Evolutionary conservation across 1,140 invertebrate species (phyloP).

Genomic region (Saxidomus purpurata): DNA sequence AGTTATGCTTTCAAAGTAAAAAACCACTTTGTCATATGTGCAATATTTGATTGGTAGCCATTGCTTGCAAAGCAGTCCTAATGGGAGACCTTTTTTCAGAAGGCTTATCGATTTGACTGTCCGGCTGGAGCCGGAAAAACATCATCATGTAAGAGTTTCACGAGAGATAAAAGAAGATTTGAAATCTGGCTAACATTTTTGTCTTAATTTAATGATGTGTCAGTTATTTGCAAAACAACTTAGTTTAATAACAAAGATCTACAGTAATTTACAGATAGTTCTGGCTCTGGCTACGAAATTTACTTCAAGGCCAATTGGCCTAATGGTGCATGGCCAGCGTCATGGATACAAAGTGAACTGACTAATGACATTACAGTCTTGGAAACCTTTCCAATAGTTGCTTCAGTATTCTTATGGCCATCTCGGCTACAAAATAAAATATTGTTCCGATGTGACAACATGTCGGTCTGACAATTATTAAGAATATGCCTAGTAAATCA

Average conservation of each 20-base stretch:
- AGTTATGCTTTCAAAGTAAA: background rate
- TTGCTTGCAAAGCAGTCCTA: slow-evolving; percentile 47
- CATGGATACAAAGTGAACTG: too few species aligned
- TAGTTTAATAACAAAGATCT: background rate
- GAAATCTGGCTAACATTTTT: slow-evolving; percentile 58
- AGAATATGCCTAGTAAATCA: too few species aligned
- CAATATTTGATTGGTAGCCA: slow-evolving; percentile 59
- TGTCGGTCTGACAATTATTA: too few species aligned
- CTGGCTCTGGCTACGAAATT: background rate
- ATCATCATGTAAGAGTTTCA: slow-evolving; percentile 55
- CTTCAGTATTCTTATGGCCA: too few species aligned
- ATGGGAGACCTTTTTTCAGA: too few species aligned
- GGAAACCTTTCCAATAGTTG: slow-evolving; percentile 19
- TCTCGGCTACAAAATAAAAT: too few species aligned
- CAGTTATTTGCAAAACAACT: slow-evolving; percentile 4
- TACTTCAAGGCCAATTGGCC: background rate
- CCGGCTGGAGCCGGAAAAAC: slow-evolving; percentile 21
- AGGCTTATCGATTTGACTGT: slow-evolving; percentile 14
- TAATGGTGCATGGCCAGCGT: background rate
- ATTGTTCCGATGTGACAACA: too few species aligned
- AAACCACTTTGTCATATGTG: slow-evolving; percentile 32
- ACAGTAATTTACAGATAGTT: slow-evolving; percentile 14
- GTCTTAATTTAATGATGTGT: slow-evolving; percentile 57
- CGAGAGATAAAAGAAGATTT: slow-evolving; percentile 61
- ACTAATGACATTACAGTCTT: background rate